Evolutionary conservation across 2,797 vertebrate species (phyloP).

Genomic region (Ctenochaetus hawaiiensis): DNA sequence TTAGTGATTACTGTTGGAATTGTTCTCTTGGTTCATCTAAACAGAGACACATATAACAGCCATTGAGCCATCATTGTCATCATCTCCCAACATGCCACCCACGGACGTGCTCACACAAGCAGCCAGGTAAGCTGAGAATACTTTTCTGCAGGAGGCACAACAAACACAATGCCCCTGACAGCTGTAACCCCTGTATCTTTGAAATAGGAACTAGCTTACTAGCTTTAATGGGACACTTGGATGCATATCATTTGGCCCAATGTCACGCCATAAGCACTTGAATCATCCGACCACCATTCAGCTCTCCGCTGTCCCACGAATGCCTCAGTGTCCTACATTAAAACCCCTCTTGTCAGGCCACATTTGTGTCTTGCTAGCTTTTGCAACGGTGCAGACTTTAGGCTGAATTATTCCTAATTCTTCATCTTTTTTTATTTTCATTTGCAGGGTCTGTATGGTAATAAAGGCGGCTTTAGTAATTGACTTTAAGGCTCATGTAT

Average conservation of each 20-base stretch:
- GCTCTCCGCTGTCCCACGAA: background rate
- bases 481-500: background rate
- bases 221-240: background rate
- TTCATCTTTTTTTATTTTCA: background rate
- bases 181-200: background rate
- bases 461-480: background rate
- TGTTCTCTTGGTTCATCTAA: slow-evolving; percentile 54
- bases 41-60: slow-evolving; percentile 63
- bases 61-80: slow-evolving; percentile 61
- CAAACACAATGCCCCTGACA: background rate
- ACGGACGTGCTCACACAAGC: slow-evolving; percentile 58
- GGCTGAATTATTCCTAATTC: background rate
- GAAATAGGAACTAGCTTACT: background rate
- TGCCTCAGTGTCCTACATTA: slow-evolving; percentile 1
- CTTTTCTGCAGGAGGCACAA: slow-evolving; percentile 10
- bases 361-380: background rate
- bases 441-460: background rate
- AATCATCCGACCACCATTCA: background rate
- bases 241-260: background rate
- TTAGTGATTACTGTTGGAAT: slow-evolving; percentile 63
- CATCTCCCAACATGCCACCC: slow-evolving; percentile 68
- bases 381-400: background rate
- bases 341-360: background rate
- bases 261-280: slow-evolving; percentile 4
- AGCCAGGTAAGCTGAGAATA: slow-evolving; percentile 14